These are phyloP conservation scores for Terrapene triunguis DNA, from an alignment of 2,113 vertebrate species.

Conservation along the genomic window DNA sequence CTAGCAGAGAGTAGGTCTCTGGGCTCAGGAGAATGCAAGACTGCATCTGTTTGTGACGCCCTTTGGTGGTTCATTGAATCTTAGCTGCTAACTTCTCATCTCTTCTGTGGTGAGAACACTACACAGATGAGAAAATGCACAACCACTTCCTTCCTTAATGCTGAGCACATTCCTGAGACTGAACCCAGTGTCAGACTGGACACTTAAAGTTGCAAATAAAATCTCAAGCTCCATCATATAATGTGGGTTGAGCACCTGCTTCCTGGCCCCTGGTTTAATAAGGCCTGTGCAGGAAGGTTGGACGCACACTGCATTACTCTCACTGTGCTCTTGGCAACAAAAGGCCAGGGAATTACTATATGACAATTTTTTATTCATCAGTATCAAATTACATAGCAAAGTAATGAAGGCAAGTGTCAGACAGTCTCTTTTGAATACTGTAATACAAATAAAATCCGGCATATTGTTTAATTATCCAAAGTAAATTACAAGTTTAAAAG, in stretches of 20 bases:
- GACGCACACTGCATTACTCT: not conserved
- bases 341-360: constrained; percentile 61
- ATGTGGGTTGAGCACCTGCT: not conserved
- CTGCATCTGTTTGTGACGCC: not conserved
- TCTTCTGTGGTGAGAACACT: not conserved
- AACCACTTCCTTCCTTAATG: not conserved
- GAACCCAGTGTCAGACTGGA: not conserved
- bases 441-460: constrained; percentile 78
- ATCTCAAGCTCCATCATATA: not conserved
- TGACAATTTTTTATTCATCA: constrained; percentile 83
- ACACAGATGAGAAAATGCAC: not conserved
- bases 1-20: rapidly evolving
- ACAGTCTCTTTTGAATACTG: constrained; percentile 75
- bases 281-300: rapidly evolving
- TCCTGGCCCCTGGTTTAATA: not conserved
- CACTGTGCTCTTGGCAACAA: not conserved
- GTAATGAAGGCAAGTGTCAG: constrained; percentile 78
- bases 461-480: constrained; percentile 75
- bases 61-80: not conserved
- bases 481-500: constrained; percentile 78
- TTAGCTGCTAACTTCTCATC: not conserved
- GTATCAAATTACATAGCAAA: constrained; percentile 87
- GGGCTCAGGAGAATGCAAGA: not conserved
- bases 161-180: not conserved
- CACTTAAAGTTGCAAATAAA: not conserved